Evolutionary conservation across 2,888 invertebrate genomes (phyloP).

Genomic region (Patella depressa): DNA sequence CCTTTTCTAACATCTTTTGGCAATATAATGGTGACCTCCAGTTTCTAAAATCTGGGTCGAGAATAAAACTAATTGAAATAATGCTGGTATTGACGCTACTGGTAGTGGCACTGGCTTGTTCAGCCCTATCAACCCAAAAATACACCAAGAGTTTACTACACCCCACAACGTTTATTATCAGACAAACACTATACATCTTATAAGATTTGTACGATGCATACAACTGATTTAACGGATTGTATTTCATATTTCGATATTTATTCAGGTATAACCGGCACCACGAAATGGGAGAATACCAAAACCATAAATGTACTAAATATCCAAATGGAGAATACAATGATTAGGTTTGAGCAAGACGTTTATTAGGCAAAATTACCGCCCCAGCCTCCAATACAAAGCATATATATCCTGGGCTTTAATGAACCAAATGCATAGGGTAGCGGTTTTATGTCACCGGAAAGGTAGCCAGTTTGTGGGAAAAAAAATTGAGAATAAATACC

Average conservation of each 20-base stretch:
- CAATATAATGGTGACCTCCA: no score
- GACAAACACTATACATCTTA: no score
- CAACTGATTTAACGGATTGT: no score
- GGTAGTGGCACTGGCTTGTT: no score
- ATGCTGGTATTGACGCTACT: no score
- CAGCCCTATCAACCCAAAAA: background rate
- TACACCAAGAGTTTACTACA: no score
- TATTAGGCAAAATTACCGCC: constrained; percentile 20
- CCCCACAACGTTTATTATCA: no score
- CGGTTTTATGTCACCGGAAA: constrained; percentile 42
- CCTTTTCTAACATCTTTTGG: no score
- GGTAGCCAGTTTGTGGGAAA: constrained; percentile 43
- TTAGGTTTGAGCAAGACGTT: constrained; percentile 40
- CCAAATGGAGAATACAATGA: constrained; percentile 36
- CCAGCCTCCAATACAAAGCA: constrained; percentile 24
- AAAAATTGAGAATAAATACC: constrained; percentile 34
- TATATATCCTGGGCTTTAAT: constrained; percentile 47
- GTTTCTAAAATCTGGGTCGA: no score
- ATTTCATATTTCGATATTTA: background rate
- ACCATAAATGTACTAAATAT: constrained; percentile 20
- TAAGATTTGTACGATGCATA: no score
- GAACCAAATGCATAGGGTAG: constrained; percentile 47
- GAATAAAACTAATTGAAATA: no score
- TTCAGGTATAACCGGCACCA: constrained; percentile 36
- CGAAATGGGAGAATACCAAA: constrained; percentile 18